Conservation (phyloP, 2,888 invertebrate species). For the Tetranychus truncatus region DNA sequence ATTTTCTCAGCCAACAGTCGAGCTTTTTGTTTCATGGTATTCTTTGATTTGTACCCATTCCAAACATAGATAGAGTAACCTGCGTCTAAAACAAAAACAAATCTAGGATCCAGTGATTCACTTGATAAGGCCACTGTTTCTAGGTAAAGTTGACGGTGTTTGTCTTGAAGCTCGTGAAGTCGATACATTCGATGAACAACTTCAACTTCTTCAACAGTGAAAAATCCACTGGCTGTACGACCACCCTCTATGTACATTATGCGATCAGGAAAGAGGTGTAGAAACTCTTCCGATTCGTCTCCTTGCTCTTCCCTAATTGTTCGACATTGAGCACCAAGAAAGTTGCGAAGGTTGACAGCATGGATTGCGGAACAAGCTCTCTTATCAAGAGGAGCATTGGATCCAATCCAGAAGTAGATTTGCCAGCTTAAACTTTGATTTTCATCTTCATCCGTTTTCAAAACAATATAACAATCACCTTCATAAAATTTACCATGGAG, state of each 20-base stretch:
- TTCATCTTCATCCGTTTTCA: slow-evolving; percentile 69
- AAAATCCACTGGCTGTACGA: slow-evolving; percentile 91
- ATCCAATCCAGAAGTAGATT: slow-evolving; percentile 98
- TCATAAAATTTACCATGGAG: slow-evolving; percentile 96
- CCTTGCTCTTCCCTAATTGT: slow-evolving; percentile 90
- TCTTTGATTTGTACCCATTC: slow-evolving; percentile 52
- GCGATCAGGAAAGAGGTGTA: slow-evolving; percentile 69
- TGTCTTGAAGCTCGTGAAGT: slow-evolving; percentile 69
- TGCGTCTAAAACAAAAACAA: slow-evolving; percentile 74
- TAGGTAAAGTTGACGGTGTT: slow-evolving; percentile 62
- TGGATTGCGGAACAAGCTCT: slow-evolving; percentile 93
- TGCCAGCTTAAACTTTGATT: slow-evolving; percentile 64
- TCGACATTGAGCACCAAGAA: slow-evolving; percentile 75
- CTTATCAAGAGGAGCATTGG: slow-evolving; percentile 78
- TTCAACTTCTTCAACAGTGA: slow-evolving; percentile 75
- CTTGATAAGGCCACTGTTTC: slow-evolving; percentile 54
- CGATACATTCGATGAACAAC: slow-evolving; percentile 67
- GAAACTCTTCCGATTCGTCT: slow-evolving; percentile 89
- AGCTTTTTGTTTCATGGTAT: slow-evolving; percentile 68
- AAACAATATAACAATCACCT: slow-evolving; percentile 91
- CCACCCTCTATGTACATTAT: slow-evolving; percentile 92
- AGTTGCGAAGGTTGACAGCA: slow-evolving; percentile 90
- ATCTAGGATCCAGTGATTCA: slow-evolving; percentile 66
- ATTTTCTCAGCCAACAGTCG: slow-evolving; percentile 90
- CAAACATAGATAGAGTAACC: slow-evolving; percentile 72